These are phyloP conservation scores for Watsonalla cultraria DNA, from an alignment of 2,888 invertebrate species.

Conservation along the genomic window DNA sequence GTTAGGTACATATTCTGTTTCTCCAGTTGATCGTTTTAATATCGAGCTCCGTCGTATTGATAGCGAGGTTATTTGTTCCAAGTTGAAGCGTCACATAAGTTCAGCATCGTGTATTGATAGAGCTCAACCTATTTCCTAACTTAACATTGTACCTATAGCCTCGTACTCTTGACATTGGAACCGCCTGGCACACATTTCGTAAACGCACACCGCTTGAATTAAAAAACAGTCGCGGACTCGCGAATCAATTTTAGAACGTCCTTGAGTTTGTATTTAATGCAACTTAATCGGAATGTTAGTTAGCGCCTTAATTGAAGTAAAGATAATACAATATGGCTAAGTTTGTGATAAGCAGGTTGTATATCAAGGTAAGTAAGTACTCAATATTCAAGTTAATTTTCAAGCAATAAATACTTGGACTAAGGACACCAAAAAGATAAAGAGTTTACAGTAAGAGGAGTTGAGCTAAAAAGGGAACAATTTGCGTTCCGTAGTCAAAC, in stretches of 20 bases:
- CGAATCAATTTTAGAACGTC: slow-evolving; percentile 3
- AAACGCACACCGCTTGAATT: slow-evolving; percentile 36
- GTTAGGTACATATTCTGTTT: too few relatives aligned
- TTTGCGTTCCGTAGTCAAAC: too few relatives aligned
- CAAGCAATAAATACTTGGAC: too few relatives aligned
- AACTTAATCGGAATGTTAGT: not conserved
- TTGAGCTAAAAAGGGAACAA: too few relatives aligned
- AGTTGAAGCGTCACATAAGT: slow-evolving; percentile 2
- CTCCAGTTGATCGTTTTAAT: too few relatives aligned
- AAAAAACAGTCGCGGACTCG: slow-evolving; percentile 9
- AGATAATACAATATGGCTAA: not conserved
- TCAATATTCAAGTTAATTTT: not conserved
- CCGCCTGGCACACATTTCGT: slow-evolving; percentile 37
- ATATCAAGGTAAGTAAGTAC: too few relatives aligned
- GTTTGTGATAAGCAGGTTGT: too few relatives aligned
- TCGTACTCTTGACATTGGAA: slow-evolving; percentile 66
- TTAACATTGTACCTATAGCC: slow-evolving; percentile 32
- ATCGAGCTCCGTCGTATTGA: too few relatives aligned
- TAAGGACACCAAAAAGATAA: too few relatives aligned
- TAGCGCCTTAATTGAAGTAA: not conserved
- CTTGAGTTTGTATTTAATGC: not conserved
- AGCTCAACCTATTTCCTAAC: slow-evolving; percentile 19
- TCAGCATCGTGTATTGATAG: slow-evolving; percentile 4
- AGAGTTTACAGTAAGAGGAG: too few relatives aligned
- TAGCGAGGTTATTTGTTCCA: too few relatives aligned